A percentile compares a stretch with the other conserved stretches of the same genome.
Conservation (phyloP, 2,888 invertebrate species). For the Melipona beecheii region DNA sequence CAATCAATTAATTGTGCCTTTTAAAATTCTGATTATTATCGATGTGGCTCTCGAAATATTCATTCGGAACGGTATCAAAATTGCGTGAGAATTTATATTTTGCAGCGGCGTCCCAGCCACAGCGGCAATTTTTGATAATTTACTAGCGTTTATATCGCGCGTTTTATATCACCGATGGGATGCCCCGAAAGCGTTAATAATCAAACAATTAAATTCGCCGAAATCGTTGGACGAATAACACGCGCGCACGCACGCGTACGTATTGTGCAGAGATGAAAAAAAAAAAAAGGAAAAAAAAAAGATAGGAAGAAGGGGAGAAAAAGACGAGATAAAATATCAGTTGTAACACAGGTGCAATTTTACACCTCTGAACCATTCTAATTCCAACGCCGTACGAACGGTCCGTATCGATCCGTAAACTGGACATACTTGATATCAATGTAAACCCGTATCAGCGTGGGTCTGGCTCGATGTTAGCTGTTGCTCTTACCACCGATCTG, state of each 20-base stretch:
- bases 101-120: constrained; percentile 17
- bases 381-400: constrained; percentile 61
- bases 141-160: constrained; percentile 34
- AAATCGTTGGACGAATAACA: constrained; percentile 25
- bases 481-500: constrained; percentile 13
- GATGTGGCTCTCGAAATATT: constrained; percentile 57
- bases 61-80: constrained; percentile 50
- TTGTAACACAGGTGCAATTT: constrained; percentile 10
- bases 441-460: constrained; percentile 62
- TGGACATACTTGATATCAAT: constrained; percentile 63
- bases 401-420: constrained; percentile 70
- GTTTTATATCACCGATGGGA: constrained; percentile 38
- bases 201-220: constrained; percentile 48
- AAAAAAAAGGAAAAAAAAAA: background rate
- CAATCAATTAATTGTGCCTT: constrained; percentile 63
- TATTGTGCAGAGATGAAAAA: no score
- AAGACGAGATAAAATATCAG: constrained; percentile 34
- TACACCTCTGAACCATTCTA: constrained; percentile 63
- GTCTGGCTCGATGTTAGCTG: constrained; percentile 37
- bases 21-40: constrained; percentile 63
- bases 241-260: background rate
- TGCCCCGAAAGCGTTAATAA: constrained; percentile 45
- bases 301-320: background rate
- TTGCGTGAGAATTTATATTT: constrained; percentile 56
- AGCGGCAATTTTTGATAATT: constrained; percentile 52